Percentiles rank a stretch among this genome's conserved stretches.
phyloP scores from a whole-genome alignment of 1,140 invertebrate genomes.

The Drosophila bifasciata region DNA sequence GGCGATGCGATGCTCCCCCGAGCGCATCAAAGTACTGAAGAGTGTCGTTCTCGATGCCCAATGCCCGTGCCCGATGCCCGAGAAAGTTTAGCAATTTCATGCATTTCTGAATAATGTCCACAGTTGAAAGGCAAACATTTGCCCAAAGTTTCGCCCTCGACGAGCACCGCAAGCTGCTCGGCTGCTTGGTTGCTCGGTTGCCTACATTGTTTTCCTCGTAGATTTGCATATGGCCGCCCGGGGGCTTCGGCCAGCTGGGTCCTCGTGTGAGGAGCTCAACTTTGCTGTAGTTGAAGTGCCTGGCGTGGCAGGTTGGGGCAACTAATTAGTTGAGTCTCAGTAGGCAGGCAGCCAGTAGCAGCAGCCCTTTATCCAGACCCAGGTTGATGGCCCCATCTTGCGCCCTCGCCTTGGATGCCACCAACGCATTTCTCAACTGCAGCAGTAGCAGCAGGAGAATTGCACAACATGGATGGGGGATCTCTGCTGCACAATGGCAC shows the following conservation, averaged over 20 bases:
- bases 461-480: no score
- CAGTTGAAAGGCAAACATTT: slow-evolving; percentile 66
- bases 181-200: neutral
- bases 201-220: slow-evolving; percentile 30
- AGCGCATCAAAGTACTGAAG: neutral
- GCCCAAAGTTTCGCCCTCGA: slow-evolving; percentile 50
- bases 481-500: slow-evolving; percentile 10
- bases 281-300: slow-evolving; percentile 7
- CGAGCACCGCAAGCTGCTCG: neutral
- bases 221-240: slow-evolving; percentile 7
- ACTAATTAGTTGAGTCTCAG: slow-evolving; percentile 44
- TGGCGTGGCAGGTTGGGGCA: slow-evolving; percentile 14
- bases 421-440: no score
- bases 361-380: slow-evolving; percentile 21
- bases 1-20: slow-evolving; percentile 1
- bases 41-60: slow-evolving; percentile 2
- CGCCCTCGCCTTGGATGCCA: no score
- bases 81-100: slow-evolving; percentile 73
- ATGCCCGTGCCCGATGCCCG: neutral
- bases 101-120: slow-evolving; percentile 78
- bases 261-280: slow-evolving; percentile 24
- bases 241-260: slow-evolving; percentile 28
- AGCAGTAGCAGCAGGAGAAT: no score
- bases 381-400: slow-evolving; percentile 13
- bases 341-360: neutral